phyloP scores from a whole-genome alignment of 2,113 vertebrate species.

The Scomber scombrus region DNA sequence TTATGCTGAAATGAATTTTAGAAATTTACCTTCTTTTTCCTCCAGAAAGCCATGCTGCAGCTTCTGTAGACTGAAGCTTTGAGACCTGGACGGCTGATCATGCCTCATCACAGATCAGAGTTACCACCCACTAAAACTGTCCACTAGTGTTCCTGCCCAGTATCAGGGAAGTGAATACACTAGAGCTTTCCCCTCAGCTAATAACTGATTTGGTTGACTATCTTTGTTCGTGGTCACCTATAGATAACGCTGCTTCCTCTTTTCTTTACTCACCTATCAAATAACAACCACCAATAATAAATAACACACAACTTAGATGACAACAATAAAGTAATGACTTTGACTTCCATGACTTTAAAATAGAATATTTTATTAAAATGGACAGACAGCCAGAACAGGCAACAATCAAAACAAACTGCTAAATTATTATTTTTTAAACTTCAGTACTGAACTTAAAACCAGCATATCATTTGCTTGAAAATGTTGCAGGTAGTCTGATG shows the following conservation, averaged over 20 bases:
- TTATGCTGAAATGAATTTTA: background rate
- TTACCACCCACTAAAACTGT: background rate
- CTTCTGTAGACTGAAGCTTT: background rate
- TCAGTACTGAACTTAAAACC: constrained; percentile 66
- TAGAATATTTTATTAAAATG: constrained; percentile 72
- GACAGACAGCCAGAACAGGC: constrained; percentile 37
- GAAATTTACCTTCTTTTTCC: constrained; percentile 67
- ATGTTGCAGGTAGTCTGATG: background rate
- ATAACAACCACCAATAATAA: background rate
- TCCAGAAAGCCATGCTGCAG: constrained; percentile 53
- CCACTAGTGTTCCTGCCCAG: too few relatives aligned
- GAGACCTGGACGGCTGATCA: background rate
- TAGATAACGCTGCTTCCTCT: background rate
- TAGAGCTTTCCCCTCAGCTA: accelerated
- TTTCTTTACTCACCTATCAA: background rate
- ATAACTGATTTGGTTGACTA: background rate
- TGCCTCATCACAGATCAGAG: background rate
- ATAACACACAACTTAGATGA: too few relatives aligned
- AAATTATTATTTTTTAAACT: background rate
- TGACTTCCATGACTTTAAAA: constrained; percentile 11
- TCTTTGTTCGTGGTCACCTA: background rate
- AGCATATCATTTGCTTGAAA: constrained; percentile 12
- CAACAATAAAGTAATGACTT: background rate
- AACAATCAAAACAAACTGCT: constrained; percentile 48
- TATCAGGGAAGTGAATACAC: background rate